A percentile compares a stretch with the other conserved stretches of the same genome.
These are phyloP conservation scores for Acanthornis magna DNA, from an alignment of 2,797 vertebrate species.

Conservation along the genomic window DNA sequence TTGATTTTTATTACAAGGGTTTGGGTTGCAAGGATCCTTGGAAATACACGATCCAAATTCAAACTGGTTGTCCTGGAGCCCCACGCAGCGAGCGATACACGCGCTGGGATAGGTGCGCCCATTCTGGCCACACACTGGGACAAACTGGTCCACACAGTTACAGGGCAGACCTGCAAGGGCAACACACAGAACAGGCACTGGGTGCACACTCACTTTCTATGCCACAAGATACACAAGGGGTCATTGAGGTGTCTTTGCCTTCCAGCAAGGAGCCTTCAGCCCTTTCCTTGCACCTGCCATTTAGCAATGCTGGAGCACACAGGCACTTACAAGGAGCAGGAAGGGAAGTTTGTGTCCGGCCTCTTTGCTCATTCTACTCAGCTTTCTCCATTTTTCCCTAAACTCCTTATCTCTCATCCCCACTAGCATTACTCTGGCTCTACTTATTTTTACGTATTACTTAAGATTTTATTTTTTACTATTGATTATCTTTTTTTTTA, in stretches of 20 bases:
- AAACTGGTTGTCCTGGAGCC: conserved; percentile 91
- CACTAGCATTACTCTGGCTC: not conserved
- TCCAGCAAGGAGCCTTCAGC: not conserved
- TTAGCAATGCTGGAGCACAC: not conserved
- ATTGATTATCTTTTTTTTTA: not conserved
- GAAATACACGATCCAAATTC: conserved; percentile 87
- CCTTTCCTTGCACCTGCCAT: not conserved
- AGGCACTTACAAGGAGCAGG: accelerated
- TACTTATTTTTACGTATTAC: not conserved
- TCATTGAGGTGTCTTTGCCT: not conserved
- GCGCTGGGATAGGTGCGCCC: conserved; percentile 94
- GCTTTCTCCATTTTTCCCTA: not conserved
- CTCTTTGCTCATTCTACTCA: not conserved
- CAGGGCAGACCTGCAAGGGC: conserved; percentile 87
- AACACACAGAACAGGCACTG: not conserved
- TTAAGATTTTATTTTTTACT: not conserved
- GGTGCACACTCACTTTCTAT: not conserved
- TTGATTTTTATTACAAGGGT: conserved; percentile 87
- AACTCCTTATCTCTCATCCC: not conserved
- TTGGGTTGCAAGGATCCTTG: conserved; percentile 85
- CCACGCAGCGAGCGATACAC: conserved; percentile 92
- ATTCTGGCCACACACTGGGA: conserved; percentile 91
- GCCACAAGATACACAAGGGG: not conserved
- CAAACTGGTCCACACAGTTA: conserved; percentile 90
- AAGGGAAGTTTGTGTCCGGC: not conserved